Percentiles rank a stretch among this genome's conserved stretches.
Conservation (phyloP, 53 echinoderm and acorn worm species). For the Pentamera pediparva region DNA sequence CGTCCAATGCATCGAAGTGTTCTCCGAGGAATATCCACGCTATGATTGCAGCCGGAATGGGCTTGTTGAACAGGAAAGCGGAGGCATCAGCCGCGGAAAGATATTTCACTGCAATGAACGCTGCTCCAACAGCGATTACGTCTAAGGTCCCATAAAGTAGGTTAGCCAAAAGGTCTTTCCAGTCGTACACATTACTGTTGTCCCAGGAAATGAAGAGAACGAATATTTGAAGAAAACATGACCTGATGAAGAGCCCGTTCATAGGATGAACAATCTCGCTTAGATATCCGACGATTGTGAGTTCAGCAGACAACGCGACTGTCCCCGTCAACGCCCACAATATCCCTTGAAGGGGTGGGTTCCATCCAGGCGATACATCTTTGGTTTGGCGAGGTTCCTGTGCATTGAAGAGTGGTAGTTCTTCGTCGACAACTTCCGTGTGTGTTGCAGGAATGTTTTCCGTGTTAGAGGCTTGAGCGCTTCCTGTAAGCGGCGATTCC, state of each 20-base stretch:
- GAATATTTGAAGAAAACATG: background rate
- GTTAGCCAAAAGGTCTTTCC: background rate
- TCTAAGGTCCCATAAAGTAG: background rate
- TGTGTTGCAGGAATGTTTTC: too few species aligned
- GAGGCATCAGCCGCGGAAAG: background rate
- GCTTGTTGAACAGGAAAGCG: background rate
- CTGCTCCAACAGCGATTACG: background rate
- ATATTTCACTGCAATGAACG: background rate
- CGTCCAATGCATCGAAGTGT: background rate
- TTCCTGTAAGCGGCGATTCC: too few species aligned
- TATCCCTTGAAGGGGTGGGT: too few species aligned
- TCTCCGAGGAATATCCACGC: background rate
- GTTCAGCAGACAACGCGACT: too few species aligned
- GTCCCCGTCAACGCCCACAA: too few species aligned
- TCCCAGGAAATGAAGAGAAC: background rate
- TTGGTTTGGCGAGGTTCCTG: too few species aligned
- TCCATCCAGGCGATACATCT: too few species aligned
- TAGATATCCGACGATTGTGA: too few species aligned
- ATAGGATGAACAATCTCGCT: background rate
- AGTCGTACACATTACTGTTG: background rate
- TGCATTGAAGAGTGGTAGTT: too few species aligned
- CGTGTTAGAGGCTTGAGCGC: too few species aligned
- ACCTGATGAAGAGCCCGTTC: background rate
- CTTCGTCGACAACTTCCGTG: too few species aligned
- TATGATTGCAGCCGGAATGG: background rate